These are phyloP conservation scores for Lepisosteus osseus DNA, from an alignment of 2,113 vertebrate genomes.

Conservation along the genomic window DNA sequence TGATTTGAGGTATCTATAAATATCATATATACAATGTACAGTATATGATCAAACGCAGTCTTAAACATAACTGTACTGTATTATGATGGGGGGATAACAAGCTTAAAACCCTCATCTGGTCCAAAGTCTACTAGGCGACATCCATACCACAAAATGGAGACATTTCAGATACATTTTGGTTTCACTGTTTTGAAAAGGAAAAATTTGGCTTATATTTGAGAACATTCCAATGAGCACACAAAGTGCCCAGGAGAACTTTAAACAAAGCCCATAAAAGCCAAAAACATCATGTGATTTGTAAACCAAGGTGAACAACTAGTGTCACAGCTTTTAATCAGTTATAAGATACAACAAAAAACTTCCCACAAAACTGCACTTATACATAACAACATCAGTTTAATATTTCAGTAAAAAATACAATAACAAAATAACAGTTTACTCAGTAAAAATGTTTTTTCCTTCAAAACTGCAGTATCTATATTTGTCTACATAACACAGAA, in stretches of 20 bases:
- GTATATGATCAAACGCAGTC: slow-evolving; percentile 8
- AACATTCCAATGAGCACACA: slow-evolving; percentile 28
- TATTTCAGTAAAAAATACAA: slow-evolving; percentile 32
- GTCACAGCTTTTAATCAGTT: slow-evolving; percentile 47
- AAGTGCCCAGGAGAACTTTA: slow-evolving; percentile 21
- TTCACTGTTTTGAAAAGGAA: slow-evolving; percentile 26
- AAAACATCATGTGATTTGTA: slow-evolving; percentile 27
- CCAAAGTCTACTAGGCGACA: slow-evolving; percentile 21
- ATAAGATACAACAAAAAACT: slow-evolving; percentile 30
- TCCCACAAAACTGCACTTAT: slow-evolving; percentile 4
- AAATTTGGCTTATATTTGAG: slow-evolving; percentile 20
- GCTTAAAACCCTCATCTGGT: slow-evolving; percentile 15
- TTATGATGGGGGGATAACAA: slow-evolving; percentile 20
- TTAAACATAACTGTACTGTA: slow-evolving; percentile 10
- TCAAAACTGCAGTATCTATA: too few species aligned
- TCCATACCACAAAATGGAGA: slow-evolving; percentile 28
- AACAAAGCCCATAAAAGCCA: slow-evolving; percentile 26
- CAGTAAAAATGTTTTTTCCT: background rate
- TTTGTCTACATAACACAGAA: too few species aligned
- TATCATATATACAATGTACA: background rate
- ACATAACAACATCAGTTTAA: slow-evolving; percentile 28
- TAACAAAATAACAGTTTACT: slow-evolving; percentile 18
- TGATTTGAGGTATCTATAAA: too few species aligned
- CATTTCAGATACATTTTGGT: slow-evolving; percentile 15
- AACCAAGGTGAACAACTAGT: slow-evolving; percentile 34